These are phyloP conservation scores for Caenorhabditis remanei DNA, from an alignment of 1,140 invertebrate species.

Conservation along the genomic window DNA sequence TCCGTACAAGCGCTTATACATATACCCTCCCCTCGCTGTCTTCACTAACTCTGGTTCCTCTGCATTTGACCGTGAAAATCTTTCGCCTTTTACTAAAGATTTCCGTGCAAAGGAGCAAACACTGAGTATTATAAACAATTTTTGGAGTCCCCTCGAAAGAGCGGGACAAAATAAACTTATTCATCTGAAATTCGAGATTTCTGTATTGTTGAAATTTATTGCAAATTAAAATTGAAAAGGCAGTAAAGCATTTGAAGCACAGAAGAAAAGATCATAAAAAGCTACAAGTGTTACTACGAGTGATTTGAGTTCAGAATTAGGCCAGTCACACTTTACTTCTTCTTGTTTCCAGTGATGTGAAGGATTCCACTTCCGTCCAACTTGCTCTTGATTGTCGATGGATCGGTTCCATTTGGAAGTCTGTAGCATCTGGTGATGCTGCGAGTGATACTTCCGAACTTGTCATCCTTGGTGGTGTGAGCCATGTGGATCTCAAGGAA, in stretches of 20 bases:
- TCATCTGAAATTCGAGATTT: neutral
- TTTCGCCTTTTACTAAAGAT: slow-evolving; percentile 62
- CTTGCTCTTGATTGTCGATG: slow-evolving; percentile 57
- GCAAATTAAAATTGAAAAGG: neutral
- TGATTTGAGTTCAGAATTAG: neutral
- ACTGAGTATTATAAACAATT: slow-evolving; percentile 41
- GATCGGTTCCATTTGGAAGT: slow-evolving; percentile 58
- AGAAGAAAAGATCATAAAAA: neutral
- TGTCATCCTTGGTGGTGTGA: slow-evolving; percentile 54
- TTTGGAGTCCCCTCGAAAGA: slow-evolving; percentile 57
- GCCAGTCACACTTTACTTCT: slow-evolving; percentile 2
- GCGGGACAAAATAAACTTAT: slow-evolving; percentile 17
- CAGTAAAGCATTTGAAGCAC: neutral
- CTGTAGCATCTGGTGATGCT: slow-evolving; percentile 63
- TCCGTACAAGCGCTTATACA: neutral
- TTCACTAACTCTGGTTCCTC: slow-evolving; percentile 35
- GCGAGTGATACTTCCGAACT: slow-evolving; percentile 58
- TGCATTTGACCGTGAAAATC: slow-evolving; percentile 57
- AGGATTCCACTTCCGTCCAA: slow-evolving; percentile 58
- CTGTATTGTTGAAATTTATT: neutral
- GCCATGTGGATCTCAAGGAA: slow-evolving; percentile 62
- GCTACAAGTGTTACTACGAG: neutral
- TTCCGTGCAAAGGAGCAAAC: slow-evolving; percentile 53
- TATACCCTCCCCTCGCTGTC: neutral
- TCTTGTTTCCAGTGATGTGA: slow-evolving; percentile 63